Conservation (phyloP, 2,113 vertebrate species). For the Hippolais icterina region DNA sequence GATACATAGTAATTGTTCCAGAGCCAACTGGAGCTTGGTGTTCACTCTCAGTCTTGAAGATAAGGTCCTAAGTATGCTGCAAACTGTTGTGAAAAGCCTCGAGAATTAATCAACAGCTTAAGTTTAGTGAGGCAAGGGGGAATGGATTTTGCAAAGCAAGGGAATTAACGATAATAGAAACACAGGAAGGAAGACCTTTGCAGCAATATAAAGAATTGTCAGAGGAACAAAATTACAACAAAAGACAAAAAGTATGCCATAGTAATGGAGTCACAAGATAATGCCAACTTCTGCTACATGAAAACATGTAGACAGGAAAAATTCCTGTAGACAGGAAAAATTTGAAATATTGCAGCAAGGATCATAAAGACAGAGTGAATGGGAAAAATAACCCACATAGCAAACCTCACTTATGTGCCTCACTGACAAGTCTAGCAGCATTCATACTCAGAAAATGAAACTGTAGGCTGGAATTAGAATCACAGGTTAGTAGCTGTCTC, state of each 20-base stretch:
- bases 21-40: not conserved
- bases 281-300: not conserved
- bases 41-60: not conserved
- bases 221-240: not conserved
- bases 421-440: not conserved
- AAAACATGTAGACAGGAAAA: not conserved
- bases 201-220: not conserved
- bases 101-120: not conserved
- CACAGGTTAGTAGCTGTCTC: not conserved
- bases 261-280: not conserved
- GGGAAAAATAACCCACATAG: not conserved
- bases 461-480: not conserved
- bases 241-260: not conserved
- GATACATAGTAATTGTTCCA: conserved; percentile 27
- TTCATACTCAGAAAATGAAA: not conserved
- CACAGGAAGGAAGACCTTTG: not conserved
- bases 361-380: not conserved
- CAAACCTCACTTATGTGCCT: not conserved
- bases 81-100: not conserved
- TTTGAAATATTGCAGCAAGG: not conserved
- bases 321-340: not conserved
- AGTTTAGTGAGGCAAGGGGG: not conserved
- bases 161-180: not conserved
- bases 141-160: not conserved
- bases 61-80: not conserved